Base-by-base conservation (phyloP, 2,888 invertebrate species). In the Cylindroiulus punctatus region DNA sequence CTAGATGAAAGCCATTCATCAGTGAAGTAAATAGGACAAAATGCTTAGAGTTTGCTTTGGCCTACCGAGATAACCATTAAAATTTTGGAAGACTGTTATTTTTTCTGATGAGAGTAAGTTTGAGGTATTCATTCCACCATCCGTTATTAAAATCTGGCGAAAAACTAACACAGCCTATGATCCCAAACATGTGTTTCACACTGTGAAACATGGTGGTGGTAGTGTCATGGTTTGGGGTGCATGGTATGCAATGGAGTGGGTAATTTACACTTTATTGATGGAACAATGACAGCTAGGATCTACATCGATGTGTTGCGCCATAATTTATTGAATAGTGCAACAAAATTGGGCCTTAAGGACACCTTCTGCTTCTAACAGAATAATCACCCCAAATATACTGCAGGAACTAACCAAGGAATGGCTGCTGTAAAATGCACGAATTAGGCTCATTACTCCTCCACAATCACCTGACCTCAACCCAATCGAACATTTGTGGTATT, bases 401-500 rank as follows among this genome's bases (percentile, higher is more conserved):
- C n/a, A 52, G 2, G 1, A 40, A 19, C 0, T 52, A n/a, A 52
- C 52, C 52, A 52, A 52, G 7, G 52, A 52, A 52, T 52, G 52
- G 52, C n/a, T 52, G 1, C n/a, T 19, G n/a, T 52, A 19, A 19
- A 52, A 52, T 19, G 17, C n/a, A 19, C 4, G n/a, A 19, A 52
- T 19, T 2, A 52, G n/a, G n/a, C 52, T 52, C n/a, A 52, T 52
- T 52, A 52, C n/a, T 52, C 44, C 47, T 26, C 3, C 30, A 19
- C 86, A 86, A 81, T 30, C 22, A 0, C 82, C 30, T 7, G 86
- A 86, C 32, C n/a, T 86, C 17, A 86, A 86, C 12, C 86, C 82
- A 17, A 86, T 83, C n/a, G n/a, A 86, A 82, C 81, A 86, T 83
- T 82, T 83, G 81, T 86, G 86, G 86, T 32, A 47, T n/a, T 17